Evolutionary conservation across 2,888 invertebrate genomes (phyloP), one percentile per base, ranked within the genome.

Genomic region (Nomada ferruginata): DNA sequence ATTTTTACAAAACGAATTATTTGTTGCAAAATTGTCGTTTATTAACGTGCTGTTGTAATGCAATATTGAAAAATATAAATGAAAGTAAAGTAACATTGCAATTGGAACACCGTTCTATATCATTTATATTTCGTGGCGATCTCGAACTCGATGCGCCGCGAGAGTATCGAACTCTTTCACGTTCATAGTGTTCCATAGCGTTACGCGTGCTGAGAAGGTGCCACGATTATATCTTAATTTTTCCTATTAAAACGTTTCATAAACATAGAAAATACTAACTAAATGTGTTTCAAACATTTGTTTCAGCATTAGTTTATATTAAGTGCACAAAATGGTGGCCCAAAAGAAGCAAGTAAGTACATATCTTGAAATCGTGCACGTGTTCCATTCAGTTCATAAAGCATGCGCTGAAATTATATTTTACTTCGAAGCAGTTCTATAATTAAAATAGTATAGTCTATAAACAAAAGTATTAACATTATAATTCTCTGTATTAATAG

Each of bases 271-370:
- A 55, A 50, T 5, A 7, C 13, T n/a, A 26, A 59, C 0, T 50
- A 68, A 78, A 57, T 63, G 60, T 29, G n/a, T 64, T 59, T 11
- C 36, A 42, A 71, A 78, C 82, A 53, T 79, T 76, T 29, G 57
- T 89, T 89, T n/a, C 66, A 89, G 87, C 18, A 47, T 47, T 47
- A 65, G 66, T 52, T 53, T 75, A 36, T 70, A 70, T 29, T 57
- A 76, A 89, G 85, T 70, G 50, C 75, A 86, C 92, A 95, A 94
- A 92, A 98, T 98, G 97, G 97, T 97, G 93, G 97, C 97, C 83
- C 96, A 96, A 93, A 98, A 98, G 95, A 98, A 98, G 95, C 97
- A 97, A 95, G 97, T 97, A 95, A 94, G 94, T 90, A 52, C 61
- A 29, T 57, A 78, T 26, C 23, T 23, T 36, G 1, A 26, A 55